These are phyloP conservation scores for Entomobrya multifasciata DNA, from an alignment of 2,888 invertebrate species.

Conservation along the genomic window DNA sequence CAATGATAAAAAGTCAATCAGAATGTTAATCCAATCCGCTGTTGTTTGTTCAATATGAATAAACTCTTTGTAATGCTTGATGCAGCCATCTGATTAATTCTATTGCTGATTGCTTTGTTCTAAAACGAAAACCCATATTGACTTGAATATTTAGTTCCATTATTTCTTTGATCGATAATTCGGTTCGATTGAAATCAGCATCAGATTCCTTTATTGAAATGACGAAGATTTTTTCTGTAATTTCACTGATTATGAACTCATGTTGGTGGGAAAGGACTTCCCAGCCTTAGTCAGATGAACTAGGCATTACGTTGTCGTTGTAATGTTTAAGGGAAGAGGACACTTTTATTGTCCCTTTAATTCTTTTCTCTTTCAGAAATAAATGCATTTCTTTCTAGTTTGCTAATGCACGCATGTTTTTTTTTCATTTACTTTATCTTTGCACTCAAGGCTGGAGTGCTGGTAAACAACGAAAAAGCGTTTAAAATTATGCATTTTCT, in stretches of 20 bases:
- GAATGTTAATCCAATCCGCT: not conserved
- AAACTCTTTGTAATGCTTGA: not conserved
- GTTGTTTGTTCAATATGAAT: not conserved
- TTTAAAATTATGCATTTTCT: not conserved
- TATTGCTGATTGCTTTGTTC: slow-evolving; percentile 13
- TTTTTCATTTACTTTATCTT: slow-evolving; percentile 2
- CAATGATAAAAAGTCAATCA: too few relatives aligned
- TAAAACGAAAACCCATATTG: not conserved
- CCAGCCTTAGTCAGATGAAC: too few relatives aligned
- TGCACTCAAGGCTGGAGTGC: not conserved
- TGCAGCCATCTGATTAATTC: not conserved
- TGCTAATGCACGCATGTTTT: slow-evolving; percentile 10
- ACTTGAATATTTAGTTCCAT: slow-evolving; percentile 14
- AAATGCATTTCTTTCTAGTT: slow-evolving; percentile 30
- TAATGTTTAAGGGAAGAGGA: slow-evolving; percentile 46
- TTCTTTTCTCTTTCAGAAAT: slow-evolving; percentile 58
- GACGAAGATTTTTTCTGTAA: too few relatives aligned
- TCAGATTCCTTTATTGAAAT: slow-evolving; percentile 30
- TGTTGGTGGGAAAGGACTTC: slow-evolving; percentile 54
- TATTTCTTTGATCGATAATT: slow-evolving; percentile 32
- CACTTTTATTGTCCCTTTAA: slow-evolving; percentile 64
- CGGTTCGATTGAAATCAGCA: slow-evolving; percentile 19
- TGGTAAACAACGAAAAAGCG: not conserved
- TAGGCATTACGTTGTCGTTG: too few relatives aligned
- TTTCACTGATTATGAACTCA: too few relatives aligned